A percentile compares a stretch with the other conserved stretches of the same genome.
Evolutionary conservation across 2,113 vertebrate genomes (phyloP).

Genomic region (Romanogobio albipinnatus): DNA sequence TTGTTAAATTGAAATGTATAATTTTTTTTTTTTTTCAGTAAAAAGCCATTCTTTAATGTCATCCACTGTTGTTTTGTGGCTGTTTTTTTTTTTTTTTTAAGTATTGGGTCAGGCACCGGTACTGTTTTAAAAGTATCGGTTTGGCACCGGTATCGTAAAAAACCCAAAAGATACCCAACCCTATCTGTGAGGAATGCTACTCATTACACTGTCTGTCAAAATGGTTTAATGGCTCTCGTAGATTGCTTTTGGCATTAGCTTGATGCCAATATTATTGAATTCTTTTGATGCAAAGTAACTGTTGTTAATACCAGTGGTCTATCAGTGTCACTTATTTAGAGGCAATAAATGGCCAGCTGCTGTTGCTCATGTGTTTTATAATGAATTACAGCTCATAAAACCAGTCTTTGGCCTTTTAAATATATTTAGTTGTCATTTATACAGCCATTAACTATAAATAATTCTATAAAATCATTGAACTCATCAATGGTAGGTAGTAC

Average conservation of each 20-base stretch:
- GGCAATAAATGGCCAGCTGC: conserved; percentile 8
- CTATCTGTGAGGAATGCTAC: background rate
- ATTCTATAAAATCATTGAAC: conserved; percentile 10
- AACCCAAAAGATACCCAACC: too few species aligned
- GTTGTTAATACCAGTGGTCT: conserved; percentile 6
- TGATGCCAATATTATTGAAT: conserved; percentile 18
- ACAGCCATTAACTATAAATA: background rate
- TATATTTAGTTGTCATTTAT: background rate
- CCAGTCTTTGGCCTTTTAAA: background rate
- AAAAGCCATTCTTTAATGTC: too few species aligned
- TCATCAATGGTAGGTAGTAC: background rate
- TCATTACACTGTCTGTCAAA: background rate
- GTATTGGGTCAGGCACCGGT: too few species aligned
- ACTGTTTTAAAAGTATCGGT: too few species aligned
- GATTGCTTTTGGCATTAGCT: conserved; percentile 18
- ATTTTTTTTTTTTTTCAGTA: too few species aligned
- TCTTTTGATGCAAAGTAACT: background rate
- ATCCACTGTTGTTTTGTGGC: too few species aligned
- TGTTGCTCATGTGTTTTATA: conserved; percentile 11
- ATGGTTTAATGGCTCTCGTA: background rate
- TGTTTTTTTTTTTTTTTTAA: too few species aligned
- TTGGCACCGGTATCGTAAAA: too few species aligned
- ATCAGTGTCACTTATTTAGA: conserved; percentile 12
- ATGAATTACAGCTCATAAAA: conserved; percentile 4
- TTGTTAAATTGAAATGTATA: too few species aligned